Evolutionary conservation across 2,888 invertebrate genomes (phyloP).

Genomic region (Clitarchus hookeri): DNA sequence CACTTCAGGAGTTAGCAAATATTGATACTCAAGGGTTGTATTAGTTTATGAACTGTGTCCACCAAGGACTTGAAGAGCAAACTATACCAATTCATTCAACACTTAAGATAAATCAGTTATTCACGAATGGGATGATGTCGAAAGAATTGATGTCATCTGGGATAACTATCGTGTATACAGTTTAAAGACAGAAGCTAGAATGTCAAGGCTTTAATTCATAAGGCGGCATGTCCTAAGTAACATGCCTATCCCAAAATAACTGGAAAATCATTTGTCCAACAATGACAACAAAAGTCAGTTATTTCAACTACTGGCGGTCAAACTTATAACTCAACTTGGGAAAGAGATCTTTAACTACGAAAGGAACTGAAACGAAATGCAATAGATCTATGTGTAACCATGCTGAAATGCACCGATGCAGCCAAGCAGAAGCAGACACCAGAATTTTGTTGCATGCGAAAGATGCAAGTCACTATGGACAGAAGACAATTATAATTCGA

Average conservation of each 20-base stretch:
- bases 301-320: too few relatives aligned
- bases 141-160: background rate
- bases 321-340: too few relatives aligned
- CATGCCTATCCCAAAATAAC: too few relatives aligned
- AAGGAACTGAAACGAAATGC: too few relatives aligned
- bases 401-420: background rate
- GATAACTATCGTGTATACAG: background rate
- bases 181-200: background rate
- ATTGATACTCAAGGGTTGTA: too few relatives aligned
- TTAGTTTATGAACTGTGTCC: background rate
- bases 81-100: background rate
- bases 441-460: background rate
- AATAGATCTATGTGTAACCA: background rate
- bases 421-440: background rate
- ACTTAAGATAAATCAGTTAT: background rate
- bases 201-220: background rate
- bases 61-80: background rate
- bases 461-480: background rate
- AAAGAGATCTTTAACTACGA: too few relatives aligned
- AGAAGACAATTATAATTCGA: background rate
- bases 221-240: background rate
- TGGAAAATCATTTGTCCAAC: too few relatives aligned
- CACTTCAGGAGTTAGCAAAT: too few relatives aligned
- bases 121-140: background rate
- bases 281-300: too few relatives aligned